Evolutionary conservation across 1,140 invertebrate species (phyloP), one percentile per base, ranked within the genome.

Genomic region (Homarus americanus): DNA sequence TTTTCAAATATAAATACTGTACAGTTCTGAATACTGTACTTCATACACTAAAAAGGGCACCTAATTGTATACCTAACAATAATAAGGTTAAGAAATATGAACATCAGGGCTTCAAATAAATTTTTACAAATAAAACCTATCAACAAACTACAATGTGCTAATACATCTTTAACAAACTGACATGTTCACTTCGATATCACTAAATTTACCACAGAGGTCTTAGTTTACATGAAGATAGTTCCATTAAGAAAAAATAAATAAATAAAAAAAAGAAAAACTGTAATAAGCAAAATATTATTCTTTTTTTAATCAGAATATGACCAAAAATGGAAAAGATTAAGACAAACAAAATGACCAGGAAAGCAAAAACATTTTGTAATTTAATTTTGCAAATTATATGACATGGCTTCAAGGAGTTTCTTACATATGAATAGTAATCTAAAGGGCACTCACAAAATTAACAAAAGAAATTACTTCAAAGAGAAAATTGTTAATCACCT

Each of bases 401-500:
- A 79, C 44, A 79, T 32, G 44, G 34, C 24, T 41, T n/a, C 76
- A 79, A 79, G 40, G 44, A 79, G 28, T 28, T 49, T 49, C 24
- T 44, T n/a, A 7, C 3, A 49, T 76, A 40, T 28, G 76, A 49
- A 44, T 44, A 79, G 76, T n/a, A 49, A 49, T 79, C 32, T 49
- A 79, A 79, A 44, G 28, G 10, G 44, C 40, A 79, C 40, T 79
- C n/a, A 79, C 44, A 38, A 79, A 79, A 28, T 44, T 28, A 79
- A 79, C 76, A 49, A 79, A 44, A 79, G 28, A 79, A 79, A 79
- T 69, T 69, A 69, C 58, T 69, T 69, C 63, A 79, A 78, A 79
- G 44, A 79, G 76, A 79, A 79, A 79, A 79, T 41, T 28, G 44
- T 49, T 79, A 79, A 79, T 49, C 76, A 79, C 76, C 76, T 79